A percentile compares a stretch with the other conserved stretches of the same genome.
Conservation (phyloP, 2,888 invertebrate species). For the Cephus sareptanus region DNA sequence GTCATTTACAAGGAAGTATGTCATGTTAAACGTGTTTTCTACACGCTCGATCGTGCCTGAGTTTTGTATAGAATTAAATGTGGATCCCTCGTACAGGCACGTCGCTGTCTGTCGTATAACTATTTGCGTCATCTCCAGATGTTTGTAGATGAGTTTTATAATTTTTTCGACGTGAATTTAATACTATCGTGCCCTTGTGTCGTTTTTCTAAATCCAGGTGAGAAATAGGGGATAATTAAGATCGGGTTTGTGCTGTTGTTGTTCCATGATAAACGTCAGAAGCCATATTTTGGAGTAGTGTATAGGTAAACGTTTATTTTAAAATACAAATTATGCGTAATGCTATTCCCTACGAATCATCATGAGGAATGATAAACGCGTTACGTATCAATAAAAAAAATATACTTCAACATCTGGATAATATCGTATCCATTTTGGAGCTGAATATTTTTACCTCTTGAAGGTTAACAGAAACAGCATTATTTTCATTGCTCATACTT, state of each 20-base stretch:
- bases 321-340: not conserved
- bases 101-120: conserved; percentile 30
- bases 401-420: not conserved
- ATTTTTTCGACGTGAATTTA: not conserved
- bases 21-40: not conserved
- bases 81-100: conserved; percentile 14
- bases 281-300: not conserved
- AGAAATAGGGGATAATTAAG: not conserved
- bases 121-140: conserved; percentile 47
- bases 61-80: not conserved
- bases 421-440: not conserved
- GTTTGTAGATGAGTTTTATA: conserved; percentile 38
- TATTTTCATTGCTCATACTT: not conserved
- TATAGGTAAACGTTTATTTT: not conserved
- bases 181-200: not conserved
- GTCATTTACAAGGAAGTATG: not conserved
- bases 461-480: not conserved
- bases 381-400: not conserved
- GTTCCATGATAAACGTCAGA: not conserved
- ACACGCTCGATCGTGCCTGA: not conserved
- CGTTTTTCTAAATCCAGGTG: not conserved
- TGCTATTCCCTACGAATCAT: not conserved
- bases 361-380: not conserved
- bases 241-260: not conserved
- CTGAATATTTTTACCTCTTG: not conserved